Evolutionary conservation across 2,113 vertebrate species (phyloP).

Genomic region (Chauna torquata): DNA sequence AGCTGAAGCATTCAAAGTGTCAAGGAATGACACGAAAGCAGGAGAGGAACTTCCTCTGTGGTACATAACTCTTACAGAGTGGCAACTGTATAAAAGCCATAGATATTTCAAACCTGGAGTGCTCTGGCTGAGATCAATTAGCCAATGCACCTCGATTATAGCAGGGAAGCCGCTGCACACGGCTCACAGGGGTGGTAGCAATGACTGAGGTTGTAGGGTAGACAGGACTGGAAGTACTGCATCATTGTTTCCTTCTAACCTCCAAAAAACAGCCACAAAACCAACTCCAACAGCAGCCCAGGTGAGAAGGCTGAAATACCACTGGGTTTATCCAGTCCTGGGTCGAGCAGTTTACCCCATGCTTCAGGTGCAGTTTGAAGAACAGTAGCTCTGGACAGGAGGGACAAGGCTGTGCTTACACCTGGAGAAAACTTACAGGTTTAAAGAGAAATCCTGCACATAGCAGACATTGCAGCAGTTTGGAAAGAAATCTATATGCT

Average conservation of each 20-base stretch:
- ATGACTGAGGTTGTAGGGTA: neutral
- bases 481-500: accelerated
- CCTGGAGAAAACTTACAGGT: accelerated
- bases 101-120: neutral
- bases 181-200: neutral
- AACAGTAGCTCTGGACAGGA: no score
- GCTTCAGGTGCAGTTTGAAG: neutral
- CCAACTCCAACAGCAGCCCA: neutral
- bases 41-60: neutral
- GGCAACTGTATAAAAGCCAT: neutral
- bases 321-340: neutral
- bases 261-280: neutral
- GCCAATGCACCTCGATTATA: neutral
- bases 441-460: neutral
- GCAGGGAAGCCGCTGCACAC: accelerated
- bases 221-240: neutral
- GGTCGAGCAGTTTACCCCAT: neutral
- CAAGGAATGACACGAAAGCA: neutral
- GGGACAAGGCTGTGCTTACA: accelerated
- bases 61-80: neutral
- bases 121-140: neutral
- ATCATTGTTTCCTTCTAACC: neutral
- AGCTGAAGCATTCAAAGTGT: neutral
- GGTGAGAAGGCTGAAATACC: neutral
- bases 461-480: accelerated